Base-by-base conservation (phyloP, 1,140 invertebrate genomes). In the Caenorhabditis inopinata region DNA sequence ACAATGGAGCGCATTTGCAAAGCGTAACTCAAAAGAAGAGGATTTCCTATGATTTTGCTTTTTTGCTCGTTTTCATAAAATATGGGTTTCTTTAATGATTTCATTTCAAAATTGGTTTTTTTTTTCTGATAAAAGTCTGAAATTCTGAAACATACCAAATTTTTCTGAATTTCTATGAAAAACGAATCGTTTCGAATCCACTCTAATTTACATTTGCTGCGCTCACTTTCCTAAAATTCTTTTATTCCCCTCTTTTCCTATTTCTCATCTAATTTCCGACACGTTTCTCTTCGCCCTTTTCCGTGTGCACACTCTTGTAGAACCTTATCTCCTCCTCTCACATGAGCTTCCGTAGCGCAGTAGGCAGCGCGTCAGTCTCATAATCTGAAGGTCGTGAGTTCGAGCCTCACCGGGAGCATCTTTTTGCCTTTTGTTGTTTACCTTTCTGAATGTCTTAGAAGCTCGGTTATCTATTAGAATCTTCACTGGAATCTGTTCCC, bases 311-410 rank as follows among this genome's bases (percentile, higher is more conserved):
- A 11, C 21, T 25, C 21, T 23, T 51, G 6, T 58, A 23, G 3
- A 0, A 2, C 25, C 9, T 58, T 1, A 0, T 12, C 46, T 32
- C 12, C 27, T n/a, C 27, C 51, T 58, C 6, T 58, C 51, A 14
- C 11, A 12, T n/a, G n/a, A n/a, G 51, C 51, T 58, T 58, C 51
- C 51, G 27, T 58, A 58, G 25, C 27, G 25, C 76, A 48, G 78
- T 78, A 45, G 25, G 27, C 58, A 49, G 58, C 82, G 45, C 93
- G 93, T 94, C 93, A 94, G 93, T 94, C 93, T 94, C 93, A 94
- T 94, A 94, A 94, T 94, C 93, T 94, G 93, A 94, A 94, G 93
- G 93, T 94, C 93, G 93, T 94, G 93, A 94, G 93, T 94, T 94
- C 93, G 93, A 94, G 93, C 93, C 93, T 94, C 93, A 94, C 93